A percentile compares a stretch with the other conserved stretches of the same genome.
Evolutionary conservation across 2,888 invertebrate genomes (phyloP).

Genomic region (Halocaridina rubra): DNA sequence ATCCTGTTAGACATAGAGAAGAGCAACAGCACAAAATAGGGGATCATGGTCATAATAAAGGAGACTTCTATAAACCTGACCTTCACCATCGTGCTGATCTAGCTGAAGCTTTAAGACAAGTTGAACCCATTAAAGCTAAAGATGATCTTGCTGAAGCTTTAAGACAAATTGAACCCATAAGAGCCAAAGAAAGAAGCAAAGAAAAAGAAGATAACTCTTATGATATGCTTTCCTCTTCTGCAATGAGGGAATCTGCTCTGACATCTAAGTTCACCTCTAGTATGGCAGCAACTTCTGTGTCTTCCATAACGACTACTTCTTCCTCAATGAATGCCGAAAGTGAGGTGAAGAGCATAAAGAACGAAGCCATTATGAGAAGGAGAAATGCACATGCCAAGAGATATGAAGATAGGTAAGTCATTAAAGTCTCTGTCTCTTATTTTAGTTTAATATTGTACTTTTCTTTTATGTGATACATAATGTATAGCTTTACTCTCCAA

Average conservation of each 20-base stretch:
- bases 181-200: constrained; percentile 20
- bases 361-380: constrained; percentile 20
- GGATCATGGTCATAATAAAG: constrained; percentile 21
- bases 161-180: constrained; percentile 54
- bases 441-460: too few species aligned
- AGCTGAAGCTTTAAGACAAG: constrained; percentile 50
- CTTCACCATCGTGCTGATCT: constrained; percentile 38
- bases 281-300: not conserved
- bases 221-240: not conserved
- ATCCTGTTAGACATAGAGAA: constrained; percentile 38
- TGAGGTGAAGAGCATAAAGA: constrained; percentile 22
- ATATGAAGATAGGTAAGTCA: constrained; percentile 49
- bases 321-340: constrained; percentile 22
- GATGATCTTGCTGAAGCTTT: constrained; percentile 57
- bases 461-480: too few species aligned
- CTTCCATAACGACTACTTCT: not conserved
- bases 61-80: constrained; percentile 23
- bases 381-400: not conserved
- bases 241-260: not conserved
- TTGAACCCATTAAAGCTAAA: constrained; percentile 51
- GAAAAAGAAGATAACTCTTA: constrained; percentile 19
- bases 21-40: constrained; percentile 35
- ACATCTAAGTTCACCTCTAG: constrained; percentile 13
- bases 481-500: too few species aligned
- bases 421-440: too few species aligned